Evolutionary conservation across 92 coral and sea anemone genomes (phyloP).

Genomic region (Phymanthus crucifer): DNA sequence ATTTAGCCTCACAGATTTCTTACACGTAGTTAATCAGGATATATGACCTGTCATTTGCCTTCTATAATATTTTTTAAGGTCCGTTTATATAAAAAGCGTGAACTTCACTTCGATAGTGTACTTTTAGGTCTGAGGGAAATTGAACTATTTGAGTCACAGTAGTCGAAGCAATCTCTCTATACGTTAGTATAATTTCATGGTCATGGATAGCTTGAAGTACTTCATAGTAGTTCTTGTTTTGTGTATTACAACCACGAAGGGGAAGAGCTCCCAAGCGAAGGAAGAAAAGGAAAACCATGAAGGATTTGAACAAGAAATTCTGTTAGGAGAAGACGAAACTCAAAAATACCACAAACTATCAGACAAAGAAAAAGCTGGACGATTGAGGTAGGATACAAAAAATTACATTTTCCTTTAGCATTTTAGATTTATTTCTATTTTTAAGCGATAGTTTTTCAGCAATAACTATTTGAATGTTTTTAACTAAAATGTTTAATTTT

Average conservation of each 20-base stretch:
- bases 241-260: background rate
- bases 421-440: background rate
- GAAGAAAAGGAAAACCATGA: conserved; percentile 45
- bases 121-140: no score
- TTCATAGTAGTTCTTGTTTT: background rate
- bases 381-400: conserved; percentile 38
- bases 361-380: conserved; percentile 34
- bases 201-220: background rate
- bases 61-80: no score
- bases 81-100: no score
- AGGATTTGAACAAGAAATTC: conserved; percentile 47
- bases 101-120: no score
- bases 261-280: background rate
- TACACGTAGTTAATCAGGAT: background rate
- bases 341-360: conserved; percentile 36
- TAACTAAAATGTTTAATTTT: no score
- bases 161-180: background rate
- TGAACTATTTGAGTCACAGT: background rate
- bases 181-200: background rate
- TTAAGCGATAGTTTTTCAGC: background rate
- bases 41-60: no score
- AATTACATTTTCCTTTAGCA: background rate
- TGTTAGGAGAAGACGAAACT: conserved; percentile 53
- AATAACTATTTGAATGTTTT: no score
- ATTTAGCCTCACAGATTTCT: background rate